Evolutionary conservation across 2,113 vertebrate genomes (phyloP).

Genomic region (Mesoclemmys tuberculata): DNA sequence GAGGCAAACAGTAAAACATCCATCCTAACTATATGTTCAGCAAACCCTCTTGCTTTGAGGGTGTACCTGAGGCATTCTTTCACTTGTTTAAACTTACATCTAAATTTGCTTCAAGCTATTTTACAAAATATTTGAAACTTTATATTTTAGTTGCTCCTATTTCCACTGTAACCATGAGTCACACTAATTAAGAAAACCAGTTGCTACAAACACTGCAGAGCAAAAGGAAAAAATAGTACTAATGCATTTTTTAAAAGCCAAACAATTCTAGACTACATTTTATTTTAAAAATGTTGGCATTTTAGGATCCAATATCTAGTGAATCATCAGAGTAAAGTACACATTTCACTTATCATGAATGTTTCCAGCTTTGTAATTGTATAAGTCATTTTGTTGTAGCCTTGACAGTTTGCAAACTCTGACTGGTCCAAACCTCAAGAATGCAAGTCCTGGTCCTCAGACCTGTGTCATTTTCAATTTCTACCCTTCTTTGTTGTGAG

Average conservation of each 20-base stretch:
- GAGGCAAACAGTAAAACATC: not conserved
- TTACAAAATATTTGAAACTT: constrained; percentile 48
- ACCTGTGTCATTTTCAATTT: not conserved
- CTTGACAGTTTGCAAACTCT: not conserved
- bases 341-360: not conserved
- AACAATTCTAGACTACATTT: not conserved
- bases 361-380: not conserved
- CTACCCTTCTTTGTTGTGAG: not conserved
- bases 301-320: not conserved
- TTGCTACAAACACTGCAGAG: constrained; percentile 26
- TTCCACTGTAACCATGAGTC: constrained; percentile 49
- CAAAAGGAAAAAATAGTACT: not conserved
- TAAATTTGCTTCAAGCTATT: constrained; percentile 53
- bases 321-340: not conserved
- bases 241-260: not conserved
- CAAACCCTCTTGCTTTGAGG: constrained; percentile 43
- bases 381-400: not conserved
- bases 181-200: constrained; percentile 43
- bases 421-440: not conserved
- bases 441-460: not conserved
- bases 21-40: constrained; percentile 11
- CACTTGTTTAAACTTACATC: constrained; percentile 22
- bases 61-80: constrained; percentile 3
- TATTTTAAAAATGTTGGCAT: not conserved
- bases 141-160: constrained; percentile 54